These are phyloP conservation scores for Ptilodon capucinus DNA, from an alignment of 2,888 invertebrate species.

Conservation along the genomic window DNA sequence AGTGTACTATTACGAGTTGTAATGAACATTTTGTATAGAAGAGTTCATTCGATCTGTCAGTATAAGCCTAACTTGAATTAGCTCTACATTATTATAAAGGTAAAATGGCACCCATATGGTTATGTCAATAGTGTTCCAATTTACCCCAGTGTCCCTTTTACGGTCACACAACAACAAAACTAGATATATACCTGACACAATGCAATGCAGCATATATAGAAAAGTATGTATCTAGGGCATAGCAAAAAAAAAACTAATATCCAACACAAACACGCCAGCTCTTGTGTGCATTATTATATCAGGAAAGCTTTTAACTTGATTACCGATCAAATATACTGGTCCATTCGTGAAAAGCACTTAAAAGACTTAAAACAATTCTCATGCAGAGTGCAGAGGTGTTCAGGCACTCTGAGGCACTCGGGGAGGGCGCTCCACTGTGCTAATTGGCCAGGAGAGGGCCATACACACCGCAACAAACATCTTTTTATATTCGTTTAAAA, in stretches of 20 bases:
- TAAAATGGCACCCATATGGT: too few relatives aligned
- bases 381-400: conserved; percentile 22
- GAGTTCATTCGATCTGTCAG: too few relatives aligned
- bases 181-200: too few relatives aligned
- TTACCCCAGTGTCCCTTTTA: too few relatives aligned
- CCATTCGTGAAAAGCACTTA: conserved; percentile 44
- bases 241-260: not conserved
- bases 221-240: too few relatives aligned
- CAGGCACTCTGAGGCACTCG: conserved; percentile 18
- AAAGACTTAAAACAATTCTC: conserved; percentile 43
- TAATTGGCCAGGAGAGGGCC: conserved; percentile 53
- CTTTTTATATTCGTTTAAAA: conserved; percentile 65
- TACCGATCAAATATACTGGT: conserved; percentile 48
- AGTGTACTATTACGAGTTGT: too few relatives aligned
- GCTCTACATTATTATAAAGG: too few relatives aligned
- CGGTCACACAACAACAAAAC: too few relatives aligned
- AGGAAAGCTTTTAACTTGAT: conserved; percentile 40
- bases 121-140: too few relatives aligned
- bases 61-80: too few relatives aligned
- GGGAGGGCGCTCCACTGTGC: conserved; percentile 28
- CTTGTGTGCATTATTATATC: conserved; percentile 26
- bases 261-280: not conserved
- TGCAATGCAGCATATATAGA: too few relatives aligned
- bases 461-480: conserved; percentile 38
- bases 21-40: too few relatives aligned